Percentiles rank a stretch among this genome's conserved stretches.
These are phyloP conservation scores for Alviniconcha strummeri DNA, from an alignment of 2,888 invertebrate species.

Conservation along the genomic window DNA sequence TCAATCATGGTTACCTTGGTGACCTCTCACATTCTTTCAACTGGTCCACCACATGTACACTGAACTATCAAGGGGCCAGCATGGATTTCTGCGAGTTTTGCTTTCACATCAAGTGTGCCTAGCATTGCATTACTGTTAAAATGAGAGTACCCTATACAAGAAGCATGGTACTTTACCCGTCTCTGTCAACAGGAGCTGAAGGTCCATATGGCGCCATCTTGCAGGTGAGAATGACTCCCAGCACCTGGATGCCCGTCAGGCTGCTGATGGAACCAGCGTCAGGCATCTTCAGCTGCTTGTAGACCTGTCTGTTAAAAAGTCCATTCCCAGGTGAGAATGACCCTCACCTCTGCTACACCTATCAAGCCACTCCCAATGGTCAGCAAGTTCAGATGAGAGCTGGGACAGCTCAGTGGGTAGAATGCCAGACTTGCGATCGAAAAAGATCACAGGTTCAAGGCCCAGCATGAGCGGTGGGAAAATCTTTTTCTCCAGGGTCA, in stretches of 20 bases:
- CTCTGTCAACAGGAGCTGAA: conserved; percentile 62
- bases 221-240: conserved; percentile 72
- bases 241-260: conserved; percentile 57
- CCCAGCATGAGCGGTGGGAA: not conserved
- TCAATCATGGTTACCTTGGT: no score
- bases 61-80: no score
- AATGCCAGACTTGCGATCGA: not conserved
- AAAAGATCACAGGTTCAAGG: not conserved
- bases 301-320: conserved; percentile 65
- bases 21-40: no score
- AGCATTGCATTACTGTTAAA: no score
- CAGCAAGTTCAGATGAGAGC: not conserved
- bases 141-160: no score
- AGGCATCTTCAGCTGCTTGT: conserved; percentile 62
- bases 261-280: conserved; percentile 27
- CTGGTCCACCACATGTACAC: no score
- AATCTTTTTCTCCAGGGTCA: not conserved
- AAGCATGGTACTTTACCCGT: conserved; percentile 52
- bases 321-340: no score
- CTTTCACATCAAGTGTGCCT: no score
- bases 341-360: no score
- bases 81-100: no score
- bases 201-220: conserved; percentile 68
- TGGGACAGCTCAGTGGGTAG: not conserved
- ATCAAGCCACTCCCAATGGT: no score